phyloP scores from a whole-genome alignment of 2,113 vertebrate species.

The Notiomystis cincta region DNA sequence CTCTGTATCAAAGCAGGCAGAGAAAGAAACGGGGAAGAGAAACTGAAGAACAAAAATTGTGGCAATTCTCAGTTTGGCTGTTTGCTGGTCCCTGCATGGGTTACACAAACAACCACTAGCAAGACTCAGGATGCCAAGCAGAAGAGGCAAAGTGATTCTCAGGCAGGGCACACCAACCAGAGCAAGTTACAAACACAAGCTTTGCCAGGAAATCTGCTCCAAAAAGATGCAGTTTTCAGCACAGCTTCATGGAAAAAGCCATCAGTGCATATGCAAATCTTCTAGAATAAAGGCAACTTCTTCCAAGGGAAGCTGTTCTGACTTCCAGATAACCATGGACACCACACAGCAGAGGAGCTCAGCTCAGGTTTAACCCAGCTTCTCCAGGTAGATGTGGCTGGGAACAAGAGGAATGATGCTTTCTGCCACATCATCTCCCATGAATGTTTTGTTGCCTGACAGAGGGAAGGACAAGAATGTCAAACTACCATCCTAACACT shows the following conservation, averaged over 20 bases:
- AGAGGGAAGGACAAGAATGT: not conserved
- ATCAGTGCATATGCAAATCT: not conserved
- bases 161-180: not conserved
- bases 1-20: not conserved
- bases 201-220: not conserved
- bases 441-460: fast-evolving
- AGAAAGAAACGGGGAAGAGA: not conserved
- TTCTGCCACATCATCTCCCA: not conserved
- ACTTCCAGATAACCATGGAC: not conserved
- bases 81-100: not conserved
- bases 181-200: fast-evolving
- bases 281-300: not conserved
- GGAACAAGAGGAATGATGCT: not conserved
- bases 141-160: not conserved
- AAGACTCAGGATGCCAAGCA: not conserved
- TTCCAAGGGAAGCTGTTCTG: not conserved
- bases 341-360: not conserved
- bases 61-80: not conserved
- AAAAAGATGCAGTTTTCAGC: not conserved
- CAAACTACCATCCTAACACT: not conserved
- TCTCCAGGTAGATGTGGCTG: not conserved
- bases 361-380: not conserved
- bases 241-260: not conserved
- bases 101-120: not conserved
- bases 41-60: not conserved